Evolutionary conservation across 92 coral and sea anemone genomes (phyloP), one percentile per base, ranked within the genome.

Genomic region (Phenganax subtilis): DNA sequence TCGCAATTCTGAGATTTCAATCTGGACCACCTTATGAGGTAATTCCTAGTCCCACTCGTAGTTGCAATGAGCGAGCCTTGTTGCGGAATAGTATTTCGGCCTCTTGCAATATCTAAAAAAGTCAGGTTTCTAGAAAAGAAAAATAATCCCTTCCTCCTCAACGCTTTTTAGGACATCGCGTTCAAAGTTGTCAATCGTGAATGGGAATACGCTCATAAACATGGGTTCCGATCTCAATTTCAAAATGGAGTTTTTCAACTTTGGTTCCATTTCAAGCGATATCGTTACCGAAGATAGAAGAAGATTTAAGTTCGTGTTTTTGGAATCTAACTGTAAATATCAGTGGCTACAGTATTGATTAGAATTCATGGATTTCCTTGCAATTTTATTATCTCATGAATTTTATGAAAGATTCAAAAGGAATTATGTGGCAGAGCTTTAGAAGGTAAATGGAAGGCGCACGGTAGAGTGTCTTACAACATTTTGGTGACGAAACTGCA

Each of bases 11-110:
- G 15, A 77, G 98, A 58, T 94, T 94, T 78, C 98, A 94, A 81
- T 97, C 98, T 55, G 98, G 98, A 2, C 97, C 98, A 51, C 98
- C 98, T 0, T 94, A 94, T 80, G 98, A 94, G 91, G 98, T 94
- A 84, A 3, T 80, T 29, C 15, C 53, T 72, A 53, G 54, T 15
- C n/a, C 17, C 47, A 37, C 16, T 12, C 14, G 63, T 5, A 27
- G 51, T 55, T 6, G 55, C 12, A 51, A 9, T 16, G 20, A 10
- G 27, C 7, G 16, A 8, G 10, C 27, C 2, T 54, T 29, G 6
- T 37, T 20, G 25, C 15, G 12, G 12, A 70, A 25, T 29, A 25
- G 2, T 12, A 14, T 29, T 47, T 37, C 47, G 47, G 47, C 47
- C 47, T 37, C 47, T 37, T 37, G 47, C 47, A 37, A 37, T 1